Base-by-base conservation (phyloP, 1,140 invertebrate genomes). In the Drosophila novamexicana region DNA sequence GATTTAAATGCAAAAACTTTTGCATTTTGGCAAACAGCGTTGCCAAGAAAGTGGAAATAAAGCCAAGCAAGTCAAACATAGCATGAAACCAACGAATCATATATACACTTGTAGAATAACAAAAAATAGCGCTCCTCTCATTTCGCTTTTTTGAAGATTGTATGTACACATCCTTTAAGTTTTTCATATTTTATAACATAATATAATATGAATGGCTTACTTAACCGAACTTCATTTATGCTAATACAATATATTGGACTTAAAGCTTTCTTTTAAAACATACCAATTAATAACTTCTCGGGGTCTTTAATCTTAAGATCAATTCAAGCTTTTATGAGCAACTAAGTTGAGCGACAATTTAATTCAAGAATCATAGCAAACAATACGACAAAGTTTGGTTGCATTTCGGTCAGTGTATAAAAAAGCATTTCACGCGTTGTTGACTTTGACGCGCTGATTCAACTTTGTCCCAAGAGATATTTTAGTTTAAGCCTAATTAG, bases 401-500 rank as follows among this genome's bases (percentile, higher is more conserved):
- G 29, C 18, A 9, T 10, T 12, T 37, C 2, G 34, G 45, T 14
- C 9, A 71, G 73, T 57, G 58, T 45, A 52, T 32, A 37, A 72
- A 75, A 70, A 63, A 58, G 65, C 50, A 78, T 85, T 84, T 80
- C 63, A 84, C 70, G 81, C 77, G 80, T 84, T 84, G 81, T 84
- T 84, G 77, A 84, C 77, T 77, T 67, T 66, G 64, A 74, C 75
- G 69, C 81, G 65, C 72, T 57, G 71, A 80, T 75, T 85, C 50
- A 64, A 64, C 47, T 66, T 70, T 70, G 67, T 64, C 59, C 54
- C 54, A 34, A 56, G 68, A 75, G 67, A 71, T 75, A 71, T 75
- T 75, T 71, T 65, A 75, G 50, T 80, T 81, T 81, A 81, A 81
- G 79, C 69, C 79, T 77, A 81, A 81, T 81, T 81, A 81, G 73